These are phyloP conservation scores for Aptenodytes patagonicus DNA, from an alignment of 2,113 vertebrate species.

Conservation along the genomic window DNA sequence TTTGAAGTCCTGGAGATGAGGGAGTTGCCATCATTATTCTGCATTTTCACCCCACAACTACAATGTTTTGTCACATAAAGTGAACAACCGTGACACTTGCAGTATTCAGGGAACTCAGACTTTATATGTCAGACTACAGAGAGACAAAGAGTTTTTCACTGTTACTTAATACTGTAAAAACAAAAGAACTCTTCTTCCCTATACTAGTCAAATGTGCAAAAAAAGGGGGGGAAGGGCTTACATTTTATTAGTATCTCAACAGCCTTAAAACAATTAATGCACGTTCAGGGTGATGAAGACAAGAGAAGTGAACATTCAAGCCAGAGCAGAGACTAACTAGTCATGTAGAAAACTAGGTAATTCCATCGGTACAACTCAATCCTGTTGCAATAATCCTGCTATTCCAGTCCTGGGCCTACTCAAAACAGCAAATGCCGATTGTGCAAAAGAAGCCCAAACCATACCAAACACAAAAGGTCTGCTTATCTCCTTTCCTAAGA, in stretches of 20 bases:
- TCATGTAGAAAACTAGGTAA: neutral
- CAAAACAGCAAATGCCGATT: neutral
- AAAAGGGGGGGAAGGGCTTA: neutral
- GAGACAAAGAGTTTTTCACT: neutral
- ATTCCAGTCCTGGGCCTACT: neutral
- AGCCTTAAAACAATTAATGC: neutral
- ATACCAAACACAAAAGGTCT: neutral
- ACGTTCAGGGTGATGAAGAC: neutral
- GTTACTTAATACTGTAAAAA: neutral
- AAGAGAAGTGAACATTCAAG: neutral
- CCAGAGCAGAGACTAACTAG: neutral
- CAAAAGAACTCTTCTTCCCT: neutral
- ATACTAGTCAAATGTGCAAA: neutral
- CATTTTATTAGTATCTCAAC: neutral
- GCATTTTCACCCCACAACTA: neutral
- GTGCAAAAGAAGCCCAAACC: neutral
- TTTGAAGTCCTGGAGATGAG: neutral
- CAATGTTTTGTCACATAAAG: neutral
- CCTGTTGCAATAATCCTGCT: neutral
- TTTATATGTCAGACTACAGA: neutral
- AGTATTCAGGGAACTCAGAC: neutral
- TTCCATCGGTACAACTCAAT: neutral
- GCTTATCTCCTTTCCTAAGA: neutral
- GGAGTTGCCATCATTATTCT: neutral
- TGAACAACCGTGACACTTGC: neutral